Percentiles rank a stretch among this genome's conserved stretches.
phyloP scores from a whole-genome alignment of 1,140 invertebrate genomes.

The Brachionus rubens region DNA sequence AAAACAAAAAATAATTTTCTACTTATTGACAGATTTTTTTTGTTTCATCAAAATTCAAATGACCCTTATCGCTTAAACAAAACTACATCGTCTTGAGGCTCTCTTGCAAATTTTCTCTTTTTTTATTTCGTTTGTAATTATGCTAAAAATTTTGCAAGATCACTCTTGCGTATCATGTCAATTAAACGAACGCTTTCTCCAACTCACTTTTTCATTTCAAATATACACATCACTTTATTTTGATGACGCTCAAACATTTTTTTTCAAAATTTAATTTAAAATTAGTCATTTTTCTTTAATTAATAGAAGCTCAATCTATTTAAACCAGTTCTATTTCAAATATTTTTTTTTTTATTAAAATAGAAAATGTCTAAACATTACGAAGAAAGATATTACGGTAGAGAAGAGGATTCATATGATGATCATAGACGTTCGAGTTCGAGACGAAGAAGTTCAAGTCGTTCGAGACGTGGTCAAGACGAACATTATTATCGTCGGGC shows the following conservation, averaged over 20 bases:
- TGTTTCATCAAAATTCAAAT: too few species aligned
- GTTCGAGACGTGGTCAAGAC: neutral
- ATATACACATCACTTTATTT: constrained; percentile 24
- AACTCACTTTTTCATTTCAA: neutral
- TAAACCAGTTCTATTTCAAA: constrained; percentile 13
- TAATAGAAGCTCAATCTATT: constrained; percentile 34
- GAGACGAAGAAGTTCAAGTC: neutral
- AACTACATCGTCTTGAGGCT: constrained; percentile 3
- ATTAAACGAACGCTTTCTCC: constrained; percentile 21
- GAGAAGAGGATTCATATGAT: constrained; percentile 24
- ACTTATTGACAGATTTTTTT: constrained; percentile 1
- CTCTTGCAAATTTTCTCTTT: neutral
- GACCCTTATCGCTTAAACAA: constrained; percentile 18
- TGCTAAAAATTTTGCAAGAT: constrained; percentile 27
- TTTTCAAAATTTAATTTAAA: neutral
- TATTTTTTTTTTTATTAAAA: neutral
- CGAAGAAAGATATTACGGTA: constrained; percentile 39
- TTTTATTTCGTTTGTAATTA: too few species aligned
- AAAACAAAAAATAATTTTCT: neutral
- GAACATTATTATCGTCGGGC: constrained; percentile 11
- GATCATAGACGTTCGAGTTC: constrained; percentile 17
- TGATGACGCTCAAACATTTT: neutral
- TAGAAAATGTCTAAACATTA: constrained; percentile 44
- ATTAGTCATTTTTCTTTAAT: constrained; percentile 20
- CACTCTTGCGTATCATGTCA: constrained; percentile 45